These are phyloP conservation scores for Rostratula benghalensis DNA, from an alignment of 2,113 vertebrate species.

Conservation along the genomic window DNA sequence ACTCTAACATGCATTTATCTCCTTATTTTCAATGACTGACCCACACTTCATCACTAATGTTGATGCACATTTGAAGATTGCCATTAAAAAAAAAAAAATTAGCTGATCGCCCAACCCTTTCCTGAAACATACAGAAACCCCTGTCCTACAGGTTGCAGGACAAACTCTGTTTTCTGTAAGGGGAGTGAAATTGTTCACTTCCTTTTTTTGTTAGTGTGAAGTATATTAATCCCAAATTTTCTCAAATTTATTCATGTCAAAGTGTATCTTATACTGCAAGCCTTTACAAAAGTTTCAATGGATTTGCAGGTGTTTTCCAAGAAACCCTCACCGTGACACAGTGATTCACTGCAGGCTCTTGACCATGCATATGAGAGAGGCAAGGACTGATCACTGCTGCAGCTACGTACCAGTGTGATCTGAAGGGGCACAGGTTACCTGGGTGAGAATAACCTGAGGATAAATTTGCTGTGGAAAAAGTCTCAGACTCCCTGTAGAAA, in stretches of 20 bases:
- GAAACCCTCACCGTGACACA: fast-evolving
- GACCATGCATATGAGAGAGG: fast-evolving
- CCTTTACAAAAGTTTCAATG: background rate
- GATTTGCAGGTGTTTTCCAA: background rate
- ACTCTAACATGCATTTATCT: background rate
- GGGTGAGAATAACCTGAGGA: background rate
- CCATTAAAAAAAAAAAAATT: background rate
- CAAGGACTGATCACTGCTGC: background rate
- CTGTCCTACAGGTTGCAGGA: background rate
- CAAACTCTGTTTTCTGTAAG: background rate
- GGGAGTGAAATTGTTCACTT: background rate
- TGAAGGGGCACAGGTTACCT: background rate
- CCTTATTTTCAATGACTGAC: background rate
- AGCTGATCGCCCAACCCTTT: background rate
- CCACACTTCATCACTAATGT: background rate
- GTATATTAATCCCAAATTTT: background rate
- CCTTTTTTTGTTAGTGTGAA: background rate
- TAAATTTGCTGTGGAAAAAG: background rate
- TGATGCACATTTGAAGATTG: background rate
- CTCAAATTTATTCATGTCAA: background rate
- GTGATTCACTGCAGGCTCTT: background rate
- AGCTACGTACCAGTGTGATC: background rate
- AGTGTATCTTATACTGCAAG: background rate
- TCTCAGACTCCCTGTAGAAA: background rate
- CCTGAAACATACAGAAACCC: background rate